Evolutionary conservation across 2,797 vertebrate genomes (phyloP).

Genomic region (Myotis myotis): DNA sequence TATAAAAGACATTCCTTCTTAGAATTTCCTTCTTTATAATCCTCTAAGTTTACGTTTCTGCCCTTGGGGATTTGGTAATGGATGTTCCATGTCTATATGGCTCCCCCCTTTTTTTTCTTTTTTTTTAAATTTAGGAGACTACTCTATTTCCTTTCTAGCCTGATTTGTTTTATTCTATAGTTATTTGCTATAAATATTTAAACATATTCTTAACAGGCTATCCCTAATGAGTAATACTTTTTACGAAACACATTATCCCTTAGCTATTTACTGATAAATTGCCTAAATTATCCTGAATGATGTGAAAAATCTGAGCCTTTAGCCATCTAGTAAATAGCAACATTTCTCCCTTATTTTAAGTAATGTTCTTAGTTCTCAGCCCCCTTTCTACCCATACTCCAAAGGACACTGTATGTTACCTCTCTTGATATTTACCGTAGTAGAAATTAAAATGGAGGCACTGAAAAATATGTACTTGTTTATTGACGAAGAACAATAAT

Average conservation of each 20-base stretch:
- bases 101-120: background rate
- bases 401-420: background rate
- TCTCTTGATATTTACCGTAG: background rate
- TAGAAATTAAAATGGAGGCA: background rate
- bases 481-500: background rate
- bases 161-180: conserved; percentile 32
- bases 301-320: background rate
- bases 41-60: background rate
- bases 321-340: background rate
- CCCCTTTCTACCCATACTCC: background rate
- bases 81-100: background rate
- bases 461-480: conserved; percentile 2
- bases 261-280: background rate
- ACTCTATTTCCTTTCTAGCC: background rate
- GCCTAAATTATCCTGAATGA: background rate
- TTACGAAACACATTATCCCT: conserved; percentile 16
- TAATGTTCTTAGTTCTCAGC: background rate
- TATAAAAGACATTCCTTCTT: background rate
- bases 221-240: background rate
- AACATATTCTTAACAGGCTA: conserved; percentile 44
- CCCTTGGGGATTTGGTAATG: conserved; percentile 48
- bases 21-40: conserved; percentile 34
- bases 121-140: conserved; percentile 12
- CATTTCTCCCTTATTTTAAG: background rate
- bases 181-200: conserved; percentile 60